phyloP scores from a whole-genome alignment of 2,113 vertebrate genomes.

The Gobius niger region DNA sequence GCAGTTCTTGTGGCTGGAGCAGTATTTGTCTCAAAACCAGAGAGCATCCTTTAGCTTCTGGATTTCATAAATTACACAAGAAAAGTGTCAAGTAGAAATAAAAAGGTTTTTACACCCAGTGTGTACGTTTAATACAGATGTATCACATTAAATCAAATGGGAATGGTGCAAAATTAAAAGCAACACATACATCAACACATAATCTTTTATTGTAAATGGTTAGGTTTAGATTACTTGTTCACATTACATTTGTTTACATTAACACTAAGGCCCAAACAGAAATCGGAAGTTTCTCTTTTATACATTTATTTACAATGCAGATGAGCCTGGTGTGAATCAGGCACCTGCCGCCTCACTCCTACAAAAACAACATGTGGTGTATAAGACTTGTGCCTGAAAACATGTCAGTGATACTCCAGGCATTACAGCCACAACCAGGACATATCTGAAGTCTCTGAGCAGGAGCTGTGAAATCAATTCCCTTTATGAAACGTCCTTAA shows the following conservation, averaged over 20 bases:
- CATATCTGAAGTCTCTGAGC: background rate
- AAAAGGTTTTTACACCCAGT: no score
- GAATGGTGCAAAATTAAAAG: no score
- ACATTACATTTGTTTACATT: no score
- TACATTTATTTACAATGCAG: background rate
- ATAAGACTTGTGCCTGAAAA: constrained; percentile 9
- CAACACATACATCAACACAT: no score
- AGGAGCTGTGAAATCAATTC: background rate
- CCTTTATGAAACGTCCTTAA: background rate
- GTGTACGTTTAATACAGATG: no score
- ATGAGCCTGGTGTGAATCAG: background rate
- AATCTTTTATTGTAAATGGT: no score
- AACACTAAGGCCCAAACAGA: background rate
- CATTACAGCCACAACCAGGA: background rate
- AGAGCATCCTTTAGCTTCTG: background rate
- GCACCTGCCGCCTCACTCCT: constrained; percentile 20
- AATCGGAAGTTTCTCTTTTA: background rate
- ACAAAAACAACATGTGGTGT: constrained; percentile 15
- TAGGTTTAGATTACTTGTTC: background rate
- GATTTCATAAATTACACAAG: no score
- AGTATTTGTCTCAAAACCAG: background rate
- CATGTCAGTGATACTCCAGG: background rate
- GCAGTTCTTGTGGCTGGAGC: background rate
- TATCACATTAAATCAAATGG: no score
- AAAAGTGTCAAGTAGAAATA: no score